Evolutionary conservation across 2,113 vertebrate species (phyloP).

Genomic region (Athene cunicularia): DNA sequence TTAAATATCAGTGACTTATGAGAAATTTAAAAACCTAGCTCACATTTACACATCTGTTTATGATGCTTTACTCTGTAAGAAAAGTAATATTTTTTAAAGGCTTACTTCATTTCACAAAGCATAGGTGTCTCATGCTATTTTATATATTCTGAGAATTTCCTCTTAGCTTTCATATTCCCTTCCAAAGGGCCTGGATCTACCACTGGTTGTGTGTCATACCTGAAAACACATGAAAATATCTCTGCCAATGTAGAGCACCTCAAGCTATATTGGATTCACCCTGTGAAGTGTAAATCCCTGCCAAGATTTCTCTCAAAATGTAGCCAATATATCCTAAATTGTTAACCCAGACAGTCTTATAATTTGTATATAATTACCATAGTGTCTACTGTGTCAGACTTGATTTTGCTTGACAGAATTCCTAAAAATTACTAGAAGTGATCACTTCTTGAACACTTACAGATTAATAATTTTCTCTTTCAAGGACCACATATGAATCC

Average conservation of each 20-base stretch:
- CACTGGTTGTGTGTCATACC: background rate
- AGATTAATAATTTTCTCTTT: background rate
- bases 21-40: background rate
- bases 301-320: background rate
- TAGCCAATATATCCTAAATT: background rate
- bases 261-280: background rate
- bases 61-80: background rate
- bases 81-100: background rate
- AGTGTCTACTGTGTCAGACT: background rate
- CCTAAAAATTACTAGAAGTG: background rate
- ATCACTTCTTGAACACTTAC: background rate
- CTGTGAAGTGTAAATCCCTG: background rate
- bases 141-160: background rate
- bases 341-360: background rate
- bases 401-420: background rate
- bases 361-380: background rate
- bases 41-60: background rate
- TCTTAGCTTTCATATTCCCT: background rate
- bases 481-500: background rate
- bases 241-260: background rate
- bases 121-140: background rate
- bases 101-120: background rate
- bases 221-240: background rate
- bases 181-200: background rate
- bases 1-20: background rate